Evolutionary conservation across 2,113 vertebrate genomes (phyloP).

Genomic region (Trichomycterus rosablanca): DNA sequence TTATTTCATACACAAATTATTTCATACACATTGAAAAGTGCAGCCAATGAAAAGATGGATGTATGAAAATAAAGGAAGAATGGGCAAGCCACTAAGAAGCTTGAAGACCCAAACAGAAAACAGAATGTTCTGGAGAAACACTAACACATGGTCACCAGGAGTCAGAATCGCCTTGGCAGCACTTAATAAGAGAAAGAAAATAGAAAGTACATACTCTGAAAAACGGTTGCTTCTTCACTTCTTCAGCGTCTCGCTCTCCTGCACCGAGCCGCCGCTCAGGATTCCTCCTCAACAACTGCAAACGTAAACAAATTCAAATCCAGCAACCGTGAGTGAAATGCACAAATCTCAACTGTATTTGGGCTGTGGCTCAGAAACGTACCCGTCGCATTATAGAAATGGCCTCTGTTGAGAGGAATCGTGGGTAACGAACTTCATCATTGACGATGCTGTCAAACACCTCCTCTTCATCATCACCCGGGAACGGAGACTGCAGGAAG

Average conservation of each 20-base stretch:
- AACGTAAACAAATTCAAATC: neutral
- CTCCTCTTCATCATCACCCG: slow-evolving; percentile 97
- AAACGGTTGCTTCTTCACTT: slow-evolving; percentile 95
- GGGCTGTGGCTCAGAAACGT: neutral
- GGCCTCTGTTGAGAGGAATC: slow-evolving; percentile 94
- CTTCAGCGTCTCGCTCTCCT: slow-evolving; percentile 91
- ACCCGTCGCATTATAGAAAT: slow-evolving; percentile 99
- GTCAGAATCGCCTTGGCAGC: no score
- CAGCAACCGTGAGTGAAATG: neutral
- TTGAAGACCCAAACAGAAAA: no score
- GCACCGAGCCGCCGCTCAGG: slow-evolving; percentile 92
- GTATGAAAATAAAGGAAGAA: no score
- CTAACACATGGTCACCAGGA: no score
- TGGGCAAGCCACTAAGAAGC: no score
- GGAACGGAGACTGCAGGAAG: slow-evolving; percentile 85
- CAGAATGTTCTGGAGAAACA: no score
- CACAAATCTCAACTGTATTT: neutral
- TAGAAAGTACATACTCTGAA: slow-evolving; percentile 85
- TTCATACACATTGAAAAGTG: no score
- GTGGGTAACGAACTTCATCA: slow-evolving; percentile 95
- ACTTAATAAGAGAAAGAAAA: no score
- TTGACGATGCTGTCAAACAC: slow-evolving; percentile 99
- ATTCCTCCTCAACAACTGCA: slow-evolving; percentile 88
- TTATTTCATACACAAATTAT: no score
- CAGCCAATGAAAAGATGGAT: no score